A percentile compares a stretch with the other conserved stretches of the same genome.
Conservation (phyloP, 1,140 invertebrate species). For the Achatina immaculata region DNA sequence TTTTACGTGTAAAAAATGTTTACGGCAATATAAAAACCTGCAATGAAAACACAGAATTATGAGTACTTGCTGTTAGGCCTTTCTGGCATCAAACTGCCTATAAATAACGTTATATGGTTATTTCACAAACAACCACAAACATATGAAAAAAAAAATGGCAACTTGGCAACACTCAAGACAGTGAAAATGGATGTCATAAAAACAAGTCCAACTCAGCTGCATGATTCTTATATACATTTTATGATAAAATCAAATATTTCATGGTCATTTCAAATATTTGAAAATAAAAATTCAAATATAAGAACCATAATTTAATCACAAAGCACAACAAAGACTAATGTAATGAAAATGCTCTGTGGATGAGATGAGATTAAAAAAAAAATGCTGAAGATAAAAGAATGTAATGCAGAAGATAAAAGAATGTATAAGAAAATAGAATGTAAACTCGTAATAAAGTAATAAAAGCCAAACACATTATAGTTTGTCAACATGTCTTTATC, state of each 20-base stretch:
- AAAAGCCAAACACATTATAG: conserved; percentile 27
- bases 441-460: neutral
- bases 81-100: too few relatives aligned
- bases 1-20: too few relatives aligned
- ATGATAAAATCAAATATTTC: neutral
- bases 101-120: too few relatives aligned
- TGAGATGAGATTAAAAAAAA: too few relatives aligned
- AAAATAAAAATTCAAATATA: neutral
- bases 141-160: neutral
- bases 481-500: conserved; percentile 10
- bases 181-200: conserved; percentile 8
- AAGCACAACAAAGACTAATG: too few relatives aligned
- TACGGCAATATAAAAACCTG: too few relatives aligned
- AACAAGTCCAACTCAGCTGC: conserved; percentile 27
- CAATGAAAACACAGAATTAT: too few relatives aligned
- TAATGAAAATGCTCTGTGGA: too few relatives aligned
- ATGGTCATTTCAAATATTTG: neutral
- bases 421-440: neutral
- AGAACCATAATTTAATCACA: neutral
- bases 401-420: neutral
- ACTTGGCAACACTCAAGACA: neutral
- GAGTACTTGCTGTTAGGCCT: too few relatives aligned
- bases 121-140: neutral
- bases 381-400: too few relatives aligned
- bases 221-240: conserved; percentile 28